phyloP scores from a whole-genome alignment of 1,140 invertebrate species.

The Drosophila baimaii region DNA sequence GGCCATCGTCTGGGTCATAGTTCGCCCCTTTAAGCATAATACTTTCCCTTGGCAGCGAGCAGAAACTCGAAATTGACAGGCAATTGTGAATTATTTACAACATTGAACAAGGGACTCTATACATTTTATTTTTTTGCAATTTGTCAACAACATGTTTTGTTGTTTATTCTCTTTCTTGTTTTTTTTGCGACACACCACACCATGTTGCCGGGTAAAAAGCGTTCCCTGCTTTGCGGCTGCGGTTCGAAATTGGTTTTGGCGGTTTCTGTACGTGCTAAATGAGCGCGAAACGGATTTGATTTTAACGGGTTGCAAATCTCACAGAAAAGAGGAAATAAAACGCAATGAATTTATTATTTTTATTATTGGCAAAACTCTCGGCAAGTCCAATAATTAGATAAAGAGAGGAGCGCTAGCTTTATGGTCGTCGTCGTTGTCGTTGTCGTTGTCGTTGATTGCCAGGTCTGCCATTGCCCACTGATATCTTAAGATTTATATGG shows the following conservation, averaged over 20 bases:
- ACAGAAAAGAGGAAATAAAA: neutral
- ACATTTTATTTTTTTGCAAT: conserved; percentile 35
- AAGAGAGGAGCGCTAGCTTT: neutral
- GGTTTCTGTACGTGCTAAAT: conserved; percentile 71
- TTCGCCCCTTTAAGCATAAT: neutral
- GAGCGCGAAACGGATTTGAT: conserved; percentile 56
- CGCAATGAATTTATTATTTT: conserved; percentile 34
- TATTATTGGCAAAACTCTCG: conserved; percentile 11
- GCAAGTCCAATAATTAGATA: conserved; percentile 17
- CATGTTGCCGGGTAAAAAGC: conserved; percentile 12
- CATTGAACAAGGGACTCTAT: conserved; percentile 25
- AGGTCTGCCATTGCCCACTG: conserved; percentile 39
- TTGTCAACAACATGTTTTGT: conserved; percentile 67
- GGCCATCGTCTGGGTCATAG: conserved; percentile 15
- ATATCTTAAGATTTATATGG: conserved; percentile 77
- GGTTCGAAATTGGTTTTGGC: conserved; percentile 54
- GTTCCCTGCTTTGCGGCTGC: conserved; percentile 70
- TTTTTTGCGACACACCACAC: neutral
- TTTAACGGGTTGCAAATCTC: conserved; percentile 14
- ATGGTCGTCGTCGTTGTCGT: conserved; percentile 1
- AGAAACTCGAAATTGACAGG: conserved; percentile 55
- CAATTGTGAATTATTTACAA: conserved; percentile 71
- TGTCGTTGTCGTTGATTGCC: conserved; percentile 23
- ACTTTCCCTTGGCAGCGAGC: conserved; percentile 6
- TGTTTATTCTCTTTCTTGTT: conserved; percentile 1